Evolutionary conservation across 2,113 vertebrate species (phyloP).

Genomic region (Bambusicola thoracicus): DNA sequence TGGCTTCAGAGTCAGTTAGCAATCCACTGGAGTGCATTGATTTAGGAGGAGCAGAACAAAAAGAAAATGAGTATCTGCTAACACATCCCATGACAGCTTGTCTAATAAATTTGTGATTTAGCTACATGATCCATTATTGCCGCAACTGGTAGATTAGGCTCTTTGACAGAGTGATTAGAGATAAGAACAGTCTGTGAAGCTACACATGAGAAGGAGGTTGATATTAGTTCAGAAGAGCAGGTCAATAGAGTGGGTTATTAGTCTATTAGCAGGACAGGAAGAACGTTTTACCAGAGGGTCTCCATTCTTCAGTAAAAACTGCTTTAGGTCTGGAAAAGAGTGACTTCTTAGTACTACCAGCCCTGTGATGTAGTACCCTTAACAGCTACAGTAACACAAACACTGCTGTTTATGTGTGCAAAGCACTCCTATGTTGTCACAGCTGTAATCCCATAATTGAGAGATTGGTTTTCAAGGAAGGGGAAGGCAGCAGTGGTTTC

Average conservation of each 20-base stretch:
- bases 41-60: not conserved
- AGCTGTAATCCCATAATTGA: not conserved
- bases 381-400: not conserved
- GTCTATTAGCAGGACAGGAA: not conserved
- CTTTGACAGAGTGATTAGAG: slow-evolving; percentile 23
- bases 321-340: not conserved
- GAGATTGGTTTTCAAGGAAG: not conserved
- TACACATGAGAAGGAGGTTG: not conserved
- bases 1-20: not conserved
- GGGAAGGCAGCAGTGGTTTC: not conserved
- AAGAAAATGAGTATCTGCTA: slow-evolving; percentile 1
- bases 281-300: not conserved
- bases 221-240: not conserved
- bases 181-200: slow-evolving; percentile 30
- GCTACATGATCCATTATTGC: slow-evolving; percentile 13
- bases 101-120: not conserved
- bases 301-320: not conserved
- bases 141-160: slow-evolving; percentile 8
- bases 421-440: not conserved
- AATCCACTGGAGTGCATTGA: not conserved
- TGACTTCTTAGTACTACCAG: not conserved
- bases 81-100: not conserved
- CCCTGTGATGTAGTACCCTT: not conserved
- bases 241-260: not conserved
- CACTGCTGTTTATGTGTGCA: not conserved